Percentiles rank a stretch among this genome's conserved stretches.
Evolutionary conservation across 2,888 invertebrate species (phyloP).

Genomic region (Agonopterix alstromeriana): DNA sequence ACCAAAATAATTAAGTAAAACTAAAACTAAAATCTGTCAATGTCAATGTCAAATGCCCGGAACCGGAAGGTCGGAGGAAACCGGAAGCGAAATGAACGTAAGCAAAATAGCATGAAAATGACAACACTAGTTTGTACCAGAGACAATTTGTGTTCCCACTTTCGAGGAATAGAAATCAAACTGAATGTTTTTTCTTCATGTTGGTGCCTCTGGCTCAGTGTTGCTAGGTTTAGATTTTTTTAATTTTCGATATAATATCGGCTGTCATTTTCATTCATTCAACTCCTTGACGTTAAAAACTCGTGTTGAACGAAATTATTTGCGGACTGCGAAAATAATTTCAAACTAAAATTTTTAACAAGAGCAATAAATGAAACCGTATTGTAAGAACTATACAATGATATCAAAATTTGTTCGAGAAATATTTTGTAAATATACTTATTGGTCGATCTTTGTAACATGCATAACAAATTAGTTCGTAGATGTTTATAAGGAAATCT

Average conservation of each 20-base stretch:
- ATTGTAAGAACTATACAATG: conserved; percentile 40
- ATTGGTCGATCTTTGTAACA: conserved; percentile 23
- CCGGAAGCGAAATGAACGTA: too few relatives aligned
- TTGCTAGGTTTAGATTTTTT: too few relatives aligned
- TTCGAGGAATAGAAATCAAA: too few relatives aligned
- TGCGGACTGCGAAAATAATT: not conserved
- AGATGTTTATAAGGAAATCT: conserved; percentile 42
- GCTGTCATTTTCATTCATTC: not conserved
- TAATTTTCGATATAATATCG: not conserved
- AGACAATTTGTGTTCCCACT: too few relatives aligned
- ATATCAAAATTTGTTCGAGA: conserved; percentile 42
- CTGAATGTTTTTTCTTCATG: not conserved
- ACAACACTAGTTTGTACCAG: too few relatives aligned
- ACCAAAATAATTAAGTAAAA: too few relatives aligned
- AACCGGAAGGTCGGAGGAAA: too few relatives aligned
- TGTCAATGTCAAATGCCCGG: too few relatives aligned
- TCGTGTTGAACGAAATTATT: conserved; percentile 1
- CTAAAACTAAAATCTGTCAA: too few relatives aligned
- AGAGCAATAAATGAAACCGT: conserved; percentile 21
- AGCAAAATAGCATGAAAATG: too few relatives aligned
- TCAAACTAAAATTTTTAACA: conserved; percentile 6
- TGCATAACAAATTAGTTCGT: conserved; percentile 32
- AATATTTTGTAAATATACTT: conserved; percentile 61
- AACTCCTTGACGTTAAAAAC: conserved; percentile 1
- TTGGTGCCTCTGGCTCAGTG: not conserved